Evolutionary conservation across 2,797 vertebrate species (phyloP).

Genomic region (Phrynocephalus vlangalii): DNA sequence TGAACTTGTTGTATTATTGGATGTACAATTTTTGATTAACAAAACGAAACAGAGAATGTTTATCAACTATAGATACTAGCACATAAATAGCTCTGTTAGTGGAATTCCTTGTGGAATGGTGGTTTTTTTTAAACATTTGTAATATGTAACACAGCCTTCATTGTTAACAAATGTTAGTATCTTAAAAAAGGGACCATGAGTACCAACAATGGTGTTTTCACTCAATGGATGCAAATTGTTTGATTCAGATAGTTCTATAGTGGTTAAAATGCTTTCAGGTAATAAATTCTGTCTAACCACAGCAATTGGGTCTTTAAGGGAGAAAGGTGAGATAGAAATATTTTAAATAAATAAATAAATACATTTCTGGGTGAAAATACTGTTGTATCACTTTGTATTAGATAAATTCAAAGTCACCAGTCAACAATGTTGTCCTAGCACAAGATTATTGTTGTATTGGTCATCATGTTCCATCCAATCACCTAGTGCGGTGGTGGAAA

Average conservation of each 20-base stretch:
- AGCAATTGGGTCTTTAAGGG: not conserved
- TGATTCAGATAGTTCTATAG: too few species aligned
- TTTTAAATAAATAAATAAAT: too few species aligned
- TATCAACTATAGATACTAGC: not conserved
- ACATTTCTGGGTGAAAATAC: not conserved
- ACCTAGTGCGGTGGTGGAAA: too few species aligned
- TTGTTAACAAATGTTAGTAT: not conserved
- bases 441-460: not conserved
- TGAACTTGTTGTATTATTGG: too few species aligned
- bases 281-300: not conserved
- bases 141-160: not conserved
- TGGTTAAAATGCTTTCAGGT: not conserved
- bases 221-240: not conserved
- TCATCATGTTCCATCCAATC: too few species aligned
- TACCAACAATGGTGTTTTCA: not conserved
- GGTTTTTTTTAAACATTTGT: not conserved
- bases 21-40: too few species aligned
- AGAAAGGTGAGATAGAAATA: too few species aligned
- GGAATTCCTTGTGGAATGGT: not conserved
- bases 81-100: not conserved
- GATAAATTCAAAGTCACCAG: not conserved
- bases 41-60: not conserved
- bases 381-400: not conserved
- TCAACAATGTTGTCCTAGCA: not conserved
- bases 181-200: not conserved